Evolutionary conservation across 2,888 invertebrate species (phyloP), one percentile per base, ranked within the genome.

Genomic region (Eristalinus sepulchralis): DNA sequence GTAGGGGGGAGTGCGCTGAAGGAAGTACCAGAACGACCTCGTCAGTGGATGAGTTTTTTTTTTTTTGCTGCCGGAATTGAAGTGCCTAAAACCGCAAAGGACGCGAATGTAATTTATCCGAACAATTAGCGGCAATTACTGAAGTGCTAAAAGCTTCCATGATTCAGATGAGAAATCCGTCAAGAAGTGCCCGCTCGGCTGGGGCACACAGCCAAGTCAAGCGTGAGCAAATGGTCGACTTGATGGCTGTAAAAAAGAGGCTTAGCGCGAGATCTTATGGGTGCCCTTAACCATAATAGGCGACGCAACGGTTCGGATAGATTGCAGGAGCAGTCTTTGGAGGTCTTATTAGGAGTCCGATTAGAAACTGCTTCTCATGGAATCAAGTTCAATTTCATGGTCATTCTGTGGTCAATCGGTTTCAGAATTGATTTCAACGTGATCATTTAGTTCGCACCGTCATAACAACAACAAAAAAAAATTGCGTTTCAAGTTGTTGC

Each of bases 61-160:
- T 20, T 4, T n/a, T 10, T 33, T 59, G 64, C 33, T 60, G 39
- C 31, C 67, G n/a, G 62, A 17, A 53, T 53, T 71, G 31, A 47
- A 24, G 20, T n/a, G 36, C 9, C n/a, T 9, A 39, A 64, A 79
- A 75, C 73, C 63, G n/a, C 67, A 82, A 64, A 36, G 11, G 13
- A 47, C 27, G 17, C 31, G 20, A 57, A 27, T 70, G 33, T 22
- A 71, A 71, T 70, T 24, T 64, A 68, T 68, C 47, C 13, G 24
- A 70, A 53, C 64, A 76, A 75, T 70, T 59, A 70, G 47, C 20
- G 13, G 34, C 70, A 64, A 68, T 34, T 63, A 68, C 8, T n/a
- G 73, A 66, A 81, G 68, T 75, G 68, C 63, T 68, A 63, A 81
- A 27, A 47, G 24, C 24, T 60, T 59, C 47, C 66, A 60, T 60